phyloP scores from a whole-genome alignment of 1,140 invertebrate genomes.

The Pseudomyrmex dendroicus region DNA sequence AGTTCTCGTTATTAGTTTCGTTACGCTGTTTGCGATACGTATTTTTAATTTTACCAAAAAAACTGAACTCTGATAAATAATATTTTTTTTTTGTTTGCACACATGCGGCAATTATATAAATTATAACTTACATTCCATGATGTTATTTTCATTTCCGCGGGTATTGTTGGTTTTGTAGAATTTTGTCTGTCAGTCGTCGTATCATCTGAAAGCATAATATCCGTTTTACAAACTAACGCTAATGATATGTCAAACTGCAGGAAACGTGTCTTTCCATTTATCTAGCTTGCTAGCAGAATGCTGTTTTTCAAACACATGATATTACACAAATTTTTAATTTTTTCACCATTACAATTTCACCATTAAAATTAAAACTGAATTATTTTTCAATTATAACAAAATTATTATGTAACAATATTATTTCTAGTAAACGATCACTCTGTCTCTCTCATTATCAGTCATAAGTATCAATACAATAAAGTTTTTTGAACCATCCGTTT shows the following conservation, averaged over 20 bases:
- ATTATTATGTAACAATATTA: too few relatives aligned
- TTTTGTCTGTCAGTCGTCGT: not conserved
- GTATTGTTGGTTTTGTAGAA: constrained; percentile 53
- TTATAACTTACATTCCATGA: constrained; percentile 74
- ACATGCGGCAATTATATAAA: not conserved
- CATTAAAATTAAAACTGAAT: not conserved
- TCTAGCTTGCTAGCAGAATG: not conserved
- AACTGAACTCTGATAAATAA: not conserved
- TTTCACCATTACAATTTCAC: not conserved
- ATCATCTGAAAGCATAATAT: constrained; percentile 33
- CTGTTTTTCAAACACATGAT: not conserved
- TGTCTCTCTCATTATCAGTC: too few relatives aligned
- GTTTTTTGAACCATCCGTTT: too few relatives aligned
- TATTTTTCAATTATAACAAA: too few relatives aligned
- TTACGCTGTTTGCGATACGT: not conserved
- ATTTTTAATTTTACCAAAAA: not conserved
- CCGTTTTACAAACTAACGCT: constrained; percentile 20
- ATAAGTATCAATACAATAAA: too few relatives aligned
- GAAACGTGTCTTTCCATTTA: not conserved
- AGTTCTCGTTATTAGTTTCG: not conserved
- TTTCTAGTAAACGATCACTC: too few relatives aligned
- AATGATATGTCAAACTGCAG: constrained; percentile 29
- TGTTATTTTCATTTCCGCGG: constrained; percentile 72
- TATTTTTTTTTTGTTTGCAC: not conserved
- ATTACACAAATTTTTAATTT: not conserved